These are phyloP conservation scores for Myanophis thanlyinensis DNA, from an alignment of 2,113 vertebrate species.

Conservation along the genomic window DNA sequence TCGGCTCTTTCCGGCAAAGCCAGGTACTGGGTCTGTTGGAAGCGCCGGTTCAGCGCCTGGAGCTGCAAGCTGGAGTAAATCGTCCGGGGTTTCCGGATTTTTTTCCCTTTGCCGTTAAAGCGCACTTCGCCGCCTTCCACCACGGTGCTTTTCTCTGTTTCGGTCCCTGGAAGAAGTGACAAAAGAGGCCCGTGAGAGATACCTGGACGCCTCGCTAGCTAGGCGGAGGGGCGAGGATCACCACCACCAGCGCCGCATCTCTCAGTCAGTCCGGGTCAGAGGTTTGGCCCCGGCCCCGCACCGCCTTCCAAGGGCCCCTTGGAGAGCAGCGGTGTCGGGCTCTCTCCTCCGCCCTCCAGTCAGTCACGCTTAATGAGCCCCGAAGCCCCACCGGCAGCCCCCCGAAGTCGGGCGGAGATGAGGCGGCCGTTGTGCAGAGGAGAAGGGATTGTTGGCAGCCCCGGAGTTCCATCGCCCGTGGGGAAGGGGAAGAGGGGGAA, in stretches of 20 bases:
- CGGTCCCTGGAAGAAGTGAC: slow-evolving; percentile 69
- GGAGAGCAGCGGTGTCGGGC: background rate
- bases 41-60: slow-evolving; percentile 95
- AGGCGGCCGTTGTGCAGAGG: background rate
- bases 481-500: background rate
- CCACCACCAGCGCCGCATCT: background rate
- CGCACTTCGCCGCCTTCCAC: slow-evolving; percentile 98
- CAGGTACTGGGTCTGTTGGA: slow-evolving; percentile 98
- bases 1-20: slow-evolving; percentile 97
- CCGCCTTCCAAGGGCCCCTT: background rate
- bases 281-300: background rate
- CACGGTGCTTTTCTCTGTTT: slow-evolving; percentile 96
- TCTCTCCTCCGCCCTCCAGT: background rate
- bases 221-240: background rate
- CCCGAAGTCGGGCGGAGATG: background rate
- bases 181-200: background rate
- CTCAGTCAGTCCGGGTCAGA: background rate
- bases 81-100: slow-evolving; percentile 98
- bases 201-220: slow-evolving; percentile 42
- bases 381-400: background rate
- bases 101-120: slow-evolving; percentile 98
- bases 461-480: slow-evolving; percentile 68
- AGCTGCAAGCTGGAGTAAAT: slow-evolving; percentile 99
- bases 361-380: background rate
- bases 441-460: slow-evolving; percentile 38